Conservation (phyloP, 2,888 invertebrate species). For the Palloptera scutellata region DNA sequence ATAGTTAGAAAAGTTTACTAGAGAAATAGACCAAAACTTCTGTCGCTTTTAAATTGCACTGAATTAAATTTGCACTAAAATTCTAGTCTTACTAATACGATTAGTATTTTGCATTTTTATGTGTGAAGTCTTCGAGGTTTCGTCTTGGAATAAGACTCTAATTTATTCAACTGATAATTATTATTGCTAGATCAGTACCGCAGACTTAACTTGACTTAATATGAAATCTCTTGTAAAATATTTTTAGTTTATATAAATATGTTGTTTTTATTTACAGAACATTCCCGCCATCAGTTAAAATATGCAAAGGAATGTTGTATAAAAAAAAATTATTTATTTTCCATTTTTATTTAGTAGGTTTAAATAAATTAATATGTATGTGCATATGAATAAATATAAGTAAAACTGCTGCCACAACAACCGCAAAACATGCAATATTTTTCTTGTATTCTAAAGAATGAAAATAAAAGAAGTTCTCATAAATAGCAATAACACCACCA, state of each 20-base stretch:
- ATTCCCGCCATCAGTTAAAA: background rate
- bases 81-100: too few relatives aligned
- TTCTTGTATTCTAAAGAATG: conserved; percentile 5
- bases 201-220: background rate
- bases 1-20: too few relatives aligned
- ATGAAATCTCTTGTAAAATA: background rate
- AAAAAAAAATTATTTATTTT: background rate
- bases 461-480: conserved; percentile 30
- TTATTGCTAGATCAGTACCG: background rate
- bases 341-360: background rate
- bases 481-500: conserved; percentile 23
- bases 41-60: too few relatives aligned
- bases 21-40: too few relatives aligned
- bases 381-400: background rate
- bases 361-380: background rate
- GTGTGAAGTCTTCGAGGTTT: too few relatives aligned
- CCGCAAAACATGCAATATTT: conserved; percentile 32
- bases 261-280: background rate
- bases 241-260: background rate
- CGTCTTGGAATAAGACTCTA: too few relatives aligned
- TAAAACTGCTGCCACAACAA: conserved; percentile 19
- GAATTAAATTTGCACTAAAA: too few relatives aligned
- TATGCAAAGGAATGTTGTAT: background rate
- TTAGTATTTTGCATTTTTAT: too few relatives aligned
- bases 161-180: too few relatives aligned